A percentile compares a stretch with the other conserved stretches of the same genome.
These are phyloP conservation scores for Megaustenia siamemsis DNA, from an alignment of 2,888 invertebrate genomes.

Conservation along the genomic window DNA sequence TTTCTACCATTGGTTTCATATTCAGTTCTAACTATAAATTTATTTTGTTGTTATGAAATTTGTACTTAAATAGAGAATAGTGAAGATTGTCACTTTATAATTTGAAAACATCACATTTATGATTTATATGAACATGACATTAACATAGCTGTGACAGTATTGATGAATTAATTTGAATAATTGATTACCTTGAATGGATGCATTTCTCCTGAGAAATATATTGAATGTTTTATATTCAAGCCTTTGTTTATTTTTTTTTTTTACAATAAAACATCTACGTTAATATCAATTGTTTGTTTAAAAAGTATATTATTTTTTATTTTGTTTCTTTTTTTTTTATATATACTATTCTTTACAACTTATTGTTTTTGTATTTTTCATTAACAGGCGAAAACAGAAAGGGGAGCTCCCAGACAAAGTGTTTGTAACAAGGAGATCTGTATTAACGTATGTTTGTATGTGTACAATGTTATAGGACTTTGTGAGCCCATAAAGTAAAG, in stretches of 20 bases:
- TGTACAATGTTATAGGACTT: not conserved
- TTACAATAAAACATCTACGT: not conserved
- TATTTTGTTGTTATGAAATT: too few relatives aligned
- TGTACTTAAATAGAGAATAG: too few relatives aligned
- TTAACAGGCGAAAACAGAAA: conserved; percentile 65
- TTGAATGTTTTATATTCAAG: not conserved
- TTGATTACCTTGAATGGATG: too few relatives aligned
- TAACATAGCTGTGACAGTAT: too few relatives aligned
- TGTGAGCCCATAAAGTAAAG: too few relatives aligned
- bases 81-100: too few relatives aligned
- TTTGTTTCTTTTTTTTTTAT: not conserved
- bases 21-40: too few relatives aligned
- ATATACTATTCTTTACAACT: not conserved
- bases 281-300: not conserved
- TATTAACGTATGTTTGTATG: conserved; percentile 84
- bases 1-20: too few relatives aligned
- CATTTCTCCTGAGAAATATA: too few relatives aligned
- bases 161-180: too few relatives aligned
- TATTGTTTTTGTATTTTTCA: not conserved
- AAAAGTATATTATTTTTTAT: not conserved
- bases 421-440: conserved; percentile 87
- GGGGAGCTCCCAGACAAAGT: conserved; percentile 83
- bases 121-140: too few relatives aligned
- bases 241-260: not conserved
- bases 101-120: too few relatives aligned